Conservation (phyloP, 2,888 invertebrate genomes). For the Drosophila mulleri region DNA sequence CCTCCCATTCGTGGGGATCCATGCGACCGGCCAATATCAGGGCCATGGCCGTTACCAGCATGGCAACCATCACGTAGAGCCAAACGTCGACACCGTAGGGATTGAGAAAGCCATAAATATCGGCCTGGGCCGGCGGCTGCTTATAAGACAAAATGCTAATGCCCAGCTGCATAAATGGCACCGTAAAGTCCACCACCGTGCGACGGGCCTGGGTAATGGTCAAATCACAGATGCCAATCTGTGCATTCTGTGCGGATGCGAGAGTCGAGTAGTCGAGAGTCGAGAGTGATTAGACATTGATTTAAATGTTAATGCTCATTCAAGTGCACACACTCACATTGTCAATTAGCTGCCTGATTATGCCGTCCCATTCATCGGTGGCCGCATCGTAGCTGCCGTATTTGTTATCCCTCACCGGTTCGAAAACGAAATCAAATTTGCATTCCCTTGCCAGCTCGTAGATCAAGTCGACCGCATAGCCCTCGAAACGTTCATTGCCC, state of each 20-base stretch:
- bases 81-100: slow-evolving; percentile 95
- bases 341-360: slow-evolving; percentile 90
- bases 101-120: slow-evolving; percentile 94
- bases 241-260: slow-evolving; percentile 90
- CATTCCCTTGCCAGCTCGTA: slow-evolving; percentile 90
- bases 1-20: slow-evolving; percentile 91
- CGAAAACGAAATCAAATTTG: slow-evolving; percentile 89
- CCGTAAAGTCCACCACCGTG: slow-evolving; percentile 95
- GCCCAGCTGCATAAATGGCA: slow-evolving; percentile 98
- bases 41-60: slow-evolving; percentile 91
- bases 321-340: slow-evolving; percentile 86
- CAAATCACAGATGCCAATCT: slow-evolving; percentile 97
- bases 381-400: slow-evolving; percentile 90
- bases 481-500: slow-evolving; percentile 93
- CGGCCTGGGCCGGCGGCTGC: slow-evolving; percentile 89
- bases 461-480: slow-evolving; percentile 96
- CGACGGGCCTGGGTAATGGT: slow-evolving; percentile 98
- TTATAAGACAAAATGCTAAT: slow-evolving; percentile 95
- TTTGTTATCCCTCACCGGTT: slow-evolving; percentile 89
- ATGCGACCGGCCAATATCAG: slow-evolving; percentile 90
- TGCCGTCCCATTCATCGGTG: slow-evolving; percentile 92
- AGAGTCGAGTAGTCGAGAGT: not conserved
- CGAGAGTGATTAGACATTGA: not conserved
- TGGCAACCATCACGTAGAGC: slow-evolving; percentile 95
- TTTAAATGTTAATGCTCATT: slow-evolving; percentile 15